Base-by-base conservation (phyloP, 92 coral and sea anemone species). In the Epizoanthus illoricatus region DNA sequence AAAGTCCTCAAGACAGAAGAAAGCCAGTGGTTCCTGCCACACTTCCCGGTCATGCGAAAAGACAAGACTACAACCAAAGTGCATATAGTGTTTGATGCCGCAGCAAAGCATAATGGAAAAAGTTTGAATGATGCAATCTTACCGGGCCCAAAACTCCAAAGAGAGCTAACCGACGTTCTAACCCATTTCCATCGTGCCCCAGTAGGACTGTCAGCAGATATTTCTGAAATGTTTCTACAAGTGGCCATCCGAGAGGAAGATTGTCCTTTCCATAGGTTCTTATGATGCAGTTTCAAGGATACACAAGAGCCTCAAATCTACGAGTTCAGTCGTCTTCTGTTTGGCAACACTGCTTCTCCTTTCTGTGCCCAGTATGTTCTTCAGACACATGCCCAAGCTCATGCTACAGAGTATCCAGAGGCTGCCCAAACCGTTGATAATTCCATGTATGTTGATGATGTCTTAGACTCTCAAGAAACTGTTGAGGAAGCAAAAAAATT, bases 391-490 rank as follows among this genome's bases (percentile, higher is more conserved):
- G 86, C 91, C 6, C 36, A 68, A 80, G 23, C 72, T 23, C 73
- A 67, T 62, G 75, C 81, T 5, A 40, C 81, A 7, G 79, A 59
- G 41, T 81, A 57, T 72, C 83, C 85, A n/a, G 65, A 86, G 42
- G 88, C 92, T 10, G 92, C 90, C 10, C 65, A 87, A 64, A 79
- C 90, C 12, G 90, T 86, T 24, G 80, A 63, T 67, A 68, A 72
- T 28, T 76, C 87, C 0, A 80, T 85, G 88, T 85, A 90, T 54
- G 93, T 79, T 3, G 90, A 84, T 65, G 93, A 90, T 74, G 80
- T 80, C 3, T 74, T 90, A 17, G 93, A 90, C 74, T 87, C 89
- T 13, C 61, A 84, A 66, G 91, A 90, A 57, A 81, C 86, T 1
- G 84, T 72, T 8, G 81, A 80, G 45, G 84, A 79, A 76, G 91